These are phyloP conservation scores for Phainopepla nitens DNA, from an alignment of 2,113 vertebrate species.

Conservation along the genomic window DNA sequence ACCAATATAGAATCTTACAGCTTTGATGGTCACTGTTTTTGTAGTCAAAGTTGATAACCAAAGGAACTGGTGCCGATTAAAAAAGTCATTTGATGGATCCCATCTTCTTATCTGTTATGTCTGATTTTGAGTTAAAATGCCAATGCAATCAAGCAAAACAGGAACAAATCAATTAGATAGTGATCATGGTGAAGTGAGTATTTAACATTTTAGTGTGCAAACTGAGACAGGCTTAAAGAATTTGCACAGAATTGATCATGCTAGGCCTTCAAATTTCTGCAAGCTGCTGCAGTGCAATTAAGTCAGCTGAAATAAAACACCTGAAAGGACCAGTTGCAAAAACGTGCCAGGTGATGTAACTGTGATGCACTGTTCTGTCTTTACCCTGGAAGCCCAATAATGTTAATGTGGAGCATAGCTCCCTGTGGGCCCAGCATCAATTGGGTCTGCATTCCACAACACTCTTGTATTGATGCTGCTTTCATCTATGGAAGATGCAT, in stretches of 20 bases:
- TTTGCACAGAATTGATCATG: background rate
- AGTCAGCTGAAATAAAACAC: background rate
- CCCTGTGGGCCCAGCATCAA: background rate
- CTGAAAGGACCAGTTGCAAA: background rate
- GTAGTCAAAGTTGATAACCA: background rate
- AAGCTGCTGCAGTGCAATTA: background rate
- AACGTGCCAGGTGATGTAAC: background rate
- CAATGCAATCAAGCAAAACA: slow-evolving; percentile 5
- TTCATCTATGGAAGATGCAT: background rate
- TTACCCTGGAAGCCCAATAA: background rate
- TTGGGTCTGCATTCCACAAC: background rate
- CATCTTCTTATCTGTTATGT: background rate
- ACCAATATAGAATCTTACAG: background rate
- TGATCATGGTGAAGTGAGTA: background rate
- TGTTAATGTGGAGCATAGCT: background rate
- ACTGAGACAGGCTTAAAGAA: background rate
- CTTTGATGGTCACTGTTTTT: background rate
- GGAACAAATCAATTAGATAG: slow-evolving; percentile 2
- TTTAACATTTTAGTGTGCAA: background rate
- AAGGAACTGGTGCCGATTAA: background rate
- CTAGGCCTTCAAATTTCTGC: background rate
- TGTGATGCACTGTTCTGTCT: background rate
- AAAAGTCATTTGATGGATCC: background rate
- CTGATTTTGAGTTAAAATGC: slow-evolving; percentile 8
- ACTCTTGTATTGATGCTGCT: background rate